Evolutionary conservation across 2,888 invertebrate genomes (phyloP).

Genomic region (Schizotus pectinicornis): DNA sequence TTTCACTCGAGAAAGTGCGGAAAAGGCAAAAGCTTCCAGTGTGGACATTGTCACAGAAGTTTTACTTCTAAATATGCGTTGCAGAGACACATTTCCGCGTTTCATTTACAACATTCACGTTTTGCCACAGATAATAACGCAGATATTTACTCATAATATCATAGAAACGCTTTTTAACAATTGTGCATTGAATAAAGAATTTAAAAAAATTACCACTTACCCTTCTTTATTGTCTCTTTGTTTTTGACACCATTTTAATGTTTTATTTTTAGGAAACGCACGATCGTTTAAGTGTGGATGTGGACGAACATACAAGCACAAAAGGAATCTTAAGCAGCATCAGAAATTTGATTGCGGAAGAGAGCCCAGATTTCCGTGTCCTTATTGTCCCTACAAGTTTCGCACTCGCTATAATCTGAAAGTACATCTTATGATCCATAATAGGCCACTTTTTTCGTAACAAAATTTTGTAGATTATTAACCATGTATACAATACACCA

Average conservation of each 20-base stretch:
- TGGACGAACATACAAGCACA: slow-evolving; percentile 76
- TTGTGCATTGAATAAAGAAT: too few relatives aligned
- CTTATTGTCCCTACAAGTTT: slow-evolving; percentile 25
- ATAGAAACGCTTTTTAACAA: too few relatives aligned
- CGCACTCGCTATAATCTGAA: slow-evolving; percentile 19
- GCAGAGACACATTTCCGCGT: slow-evolving; percentile 23
- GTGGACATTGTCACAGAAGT: slow-evolving; percentile 27
- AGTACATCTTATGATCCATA: background rate
- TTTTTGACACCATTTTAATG: too few relatives aligned
- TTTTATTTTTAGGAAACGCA: too few relatives aligned
- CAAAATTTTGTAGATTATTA: too few relatives aligned
- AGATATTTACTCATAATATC: too few relatives aligned
- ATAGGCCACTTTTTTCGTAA: too few relatives aligned
- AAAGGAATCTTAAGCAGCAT: slow-evolving; percentile 60
- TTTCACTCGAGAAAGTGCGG: slow-evolving; percentile 39
- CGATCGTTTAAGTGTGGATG: slow-evolving; percentile 54
- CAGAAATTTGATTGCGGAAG: slow-evolving; percentile 31
- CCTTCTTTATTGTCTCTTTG: too few relatives aligned
- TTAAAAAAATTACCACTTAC: too few relatives aligned
- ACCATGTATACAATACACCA: too few relatives aligned
- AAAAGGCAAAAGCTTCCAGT: slow-evolving; percentile 32
- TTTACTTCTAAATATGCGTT: slow-evolving; percentile 37
- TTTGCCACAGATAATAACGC: too few relatives aligned
- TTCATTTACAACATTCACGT: background rate
- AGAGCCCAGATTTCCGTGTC: slow-evolving; percentile 29